Conservation (phyloP, 2,888 invertebrate genomes). For the Sarcophaga carnaria region DNA sequence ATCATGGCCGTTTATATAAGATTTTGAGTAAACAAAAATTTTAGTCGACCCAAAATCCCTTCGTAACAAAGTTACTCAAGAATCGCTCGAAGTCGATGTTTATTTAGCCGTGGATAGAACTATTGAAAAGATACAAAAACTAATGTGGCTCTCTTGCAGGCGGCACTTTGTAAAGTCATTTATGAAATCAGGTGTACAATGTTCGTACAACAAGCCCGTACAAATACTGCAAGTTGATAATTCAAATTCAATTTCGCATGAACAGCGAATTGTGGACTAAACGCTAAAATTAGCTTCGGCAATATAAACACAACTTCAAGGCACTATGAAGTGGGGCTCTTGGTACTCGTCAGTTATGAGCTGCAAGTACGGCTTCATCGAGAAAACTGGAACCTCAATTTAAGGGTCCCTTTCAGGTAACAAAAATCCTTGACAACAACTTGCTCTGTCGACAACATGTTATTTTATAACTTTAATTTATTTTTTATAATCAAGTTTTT, state of each 20-base stretch:
- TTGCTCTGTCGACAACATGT: slow-evolving; percentile 68
- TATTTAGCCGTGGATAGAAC: too few relatives aligned
- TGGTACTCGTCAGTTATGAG: slow-evolving; percentile 38
- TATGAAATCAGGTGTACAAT: slow-evolving; percentile 64
- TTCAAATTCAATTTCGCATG: background rate
- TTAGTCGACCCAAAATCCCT: background rate
- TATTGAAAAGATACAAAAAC: too few relatives aligned
- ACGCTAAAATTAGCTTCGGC: slow-evolving; percentile 2
- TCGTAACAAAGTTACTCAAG: too few relatives aligned
- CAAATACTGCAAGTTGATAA: slow-evolving; percentile 1
- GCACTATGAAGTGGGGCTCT: slow-evolving; percentile 6
- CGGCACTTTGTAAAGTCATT: too few relatives aligned
- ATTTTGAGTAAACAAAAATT: background rate
- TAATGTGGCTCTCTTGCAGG: too few relatives aligned
- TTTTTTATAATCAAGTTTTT: too few relatives aligned
- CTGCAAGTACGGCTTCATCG: slow-evolving; percentile 28
- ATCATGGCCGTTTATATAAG: background rate
- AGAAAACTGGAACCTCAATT: slow-evolving; percentile 66
- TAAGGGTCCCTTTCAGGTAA: slow-evolving; percentile 66
- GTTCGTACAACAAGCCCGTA: slow-evolving; percentile 76
- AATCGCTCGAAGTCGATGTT: too few relatives aligned
- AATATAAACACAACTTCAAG: slow-evolving; percentile 1
- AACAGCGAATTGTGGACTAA: too few relatives aligned
- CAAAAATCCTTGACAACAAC: slow-evolving; percentile 61
- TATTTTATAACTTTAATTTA: slow-evolving; percentile 10